These are phyloP conservation scores for Argyra leucocephala DNA, from an alignment of 2,888 invertebrate species.

Conservation along the genomic window DNA sequence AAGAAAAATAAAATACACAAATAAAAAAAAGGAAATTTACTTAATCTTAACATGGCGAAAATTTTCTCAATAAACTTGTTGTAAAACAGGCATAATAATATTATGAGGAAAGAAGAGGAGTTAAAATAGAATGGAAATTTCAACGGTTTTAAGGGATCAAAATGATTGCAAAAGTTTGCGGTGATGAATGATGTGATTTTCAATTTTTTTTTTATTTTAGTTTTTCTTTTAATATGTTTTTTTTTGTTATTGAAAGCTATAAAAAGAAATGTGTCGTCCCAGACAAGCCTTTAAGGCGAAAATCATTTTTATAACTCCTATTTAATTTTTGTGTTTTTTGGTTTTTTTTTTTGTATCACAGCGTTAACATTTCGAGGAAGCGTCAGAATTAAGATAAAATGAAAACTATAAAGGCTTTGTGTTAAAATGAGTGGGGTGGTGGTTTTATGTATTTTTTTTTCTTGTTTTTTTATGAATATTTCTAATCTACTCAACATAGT, in stretches of 20 bases:
- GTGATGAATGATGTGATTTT: neutral
- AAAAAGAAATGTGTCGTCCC: neutral
- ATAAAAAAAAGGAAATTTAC: neutral
- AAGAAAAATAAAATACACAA: neutral
- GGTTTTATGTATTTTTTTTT: too few species aligned
- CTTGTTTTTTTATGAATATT: too few species aligned
- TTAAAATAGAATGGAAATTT: neutral
- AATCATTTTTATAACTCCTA: neutral
- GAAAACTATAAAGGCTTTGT: too few species aligned
- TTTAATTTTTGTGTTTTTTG: neutral
- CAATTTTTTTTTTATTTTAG: neutral
- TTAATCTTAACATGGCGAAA: neutral
- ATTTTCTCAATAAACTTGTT: conserved; percentile 1
- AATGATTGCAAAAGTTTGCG: neutral
- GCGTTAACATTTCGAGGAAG: too few species aligned
- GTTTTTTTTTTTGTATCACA: too few species aligned
- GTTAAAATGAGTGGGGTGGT: too few species aligned
- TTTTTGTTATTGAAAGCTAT: neutral
- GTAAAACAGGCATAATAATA: neutral
- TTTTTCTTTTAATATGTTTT: neutral
- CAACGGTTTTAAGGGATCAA: neutral
- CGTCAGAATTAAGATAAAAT: too few species aligned
- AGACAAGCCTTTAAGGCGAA: neutral
- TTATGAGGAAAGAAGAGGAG: neutral
- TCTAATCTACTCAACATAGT: too few species aligned